Base-by-base conservation (phyloP, 2,113 vertebrate species). In the Rhagologus leucostigma region DNA sequence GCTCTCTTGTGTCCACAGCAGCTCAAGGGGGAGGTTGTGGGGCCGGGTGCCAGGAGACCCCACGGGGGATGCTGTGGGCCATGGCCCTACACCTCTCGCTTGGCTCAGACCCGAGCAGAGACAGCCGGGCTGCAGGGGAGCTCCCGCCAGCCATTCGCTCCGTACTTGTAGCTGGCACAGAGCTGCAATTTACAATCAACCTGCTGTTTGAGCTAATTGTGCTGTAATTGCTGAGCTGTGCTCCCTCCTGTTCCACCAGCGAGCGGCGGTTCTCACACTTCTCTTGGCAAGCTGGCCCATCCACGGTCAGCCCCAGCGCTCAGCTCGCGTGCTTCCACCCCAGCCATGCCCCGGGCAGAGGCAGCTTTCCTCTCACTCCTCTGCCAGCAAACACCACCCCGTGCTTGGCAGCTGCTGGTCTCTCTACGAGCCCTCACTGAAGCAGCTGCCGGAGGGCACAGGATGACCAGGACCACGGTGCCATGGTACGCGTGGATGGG, bases 171-270 rank as follows among this genome's bases (percentile, higher is more conserved):
- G 87, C 49, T 96, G 96, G 95, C 94, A 81, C 94, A 64, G 91
- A 91, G 62, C 91, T 89, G 91, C 96, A 93, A 89, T 95, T 95
- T 95, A 89, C 94, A 95, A 89, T 91, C 96, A 96, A 79, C 95
- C 96, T 95, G 95, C 94, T 96, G 95, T 82, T 94, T 71, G 94
- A 95, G 94, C 95, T 97, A 96, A 96, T 96, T 95, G 91, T 89
- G 89, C 91, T 89, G 84, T 95, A 95, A 97, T 96, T 95, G 96
- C 94, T 91, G 95, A 84, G 94, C 91, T 84, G 91, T 32, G 91
- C 69, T 95, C 68, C 91, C 96, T 92, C 94, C 95, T 74, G 84
- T 67, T 90, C 81, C 93, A 69, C 84, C 53, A 67, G 81, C 3
- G 73, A 75, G 84, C 18, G 2, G 65, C 6, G 1, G 70, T 33